Evolutionary conservation across 1,140 invertebrate genomes (phyloP).

Genomic region (Popillia japonica): DNA sequence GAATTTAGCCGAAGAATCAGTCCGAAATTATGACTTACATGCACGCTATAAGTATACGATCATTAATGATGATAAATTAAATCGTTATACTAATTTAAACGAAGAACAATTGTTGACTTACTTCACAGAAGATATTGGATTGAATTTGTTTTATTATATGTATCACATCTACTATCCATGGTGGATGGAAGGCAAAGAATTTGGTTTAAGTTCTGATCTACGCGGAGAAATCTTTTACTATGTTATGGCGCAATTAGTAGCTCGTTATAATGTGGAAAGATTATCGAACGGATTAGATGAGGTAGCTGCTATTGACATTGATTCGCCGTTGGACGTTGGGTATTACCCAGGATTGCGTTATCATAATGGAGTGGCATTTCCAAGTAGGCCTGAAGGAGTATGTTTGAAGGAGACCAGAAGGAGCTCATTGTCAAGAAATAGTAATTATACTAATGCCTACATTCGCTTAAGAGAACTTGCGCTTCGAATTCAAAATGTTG

Average conservation of each 20-base stretch:
- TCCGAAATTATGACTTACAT: constrained; percentile 46
- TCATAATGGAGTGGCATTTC: constrained; percentile 71
- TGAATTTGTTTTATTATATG: constrained; percentile 77
- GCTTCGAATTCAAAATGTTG: constrained; percentile 67
- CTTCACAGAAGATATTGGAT: constrained; percentile 76
- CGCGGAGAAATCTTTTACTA: constrained; percentile 68
- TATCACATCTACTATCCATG: constrained; percentile 70
- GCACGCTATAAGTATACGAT: not conserved
- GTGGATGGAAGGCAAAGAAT: constrained; percentile 67
- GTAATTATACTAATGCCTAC: constrained; percentile 63
- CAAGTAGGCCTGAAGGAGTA: constrained; percentile 63
- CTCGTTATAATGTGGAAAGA: constrained; percentile 74
- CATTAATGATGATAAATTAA: not conserved
- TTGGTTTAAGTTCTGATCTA: constrained; percentile 62
- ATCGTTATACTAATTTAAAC: constrained; percentile 55
- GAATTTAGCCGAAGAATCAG: not conserved
- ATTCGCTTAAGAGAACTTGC: constrained; percentile 63
- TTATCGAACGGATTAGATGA: constrained; percentile 70
- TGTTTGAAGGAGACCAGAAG: constrained; percentile 6
- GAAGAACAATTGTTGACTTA: constrained; percentile 69
- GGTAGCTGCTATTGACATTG: constrained; percentile 70
- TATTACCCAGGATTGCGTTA: constrained; percentile 70
- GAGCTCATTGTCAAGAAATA: not conserved
- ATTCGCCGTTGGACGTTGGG: constrained; percentile 69
- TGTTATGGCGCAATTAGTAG: constrained; percentile 67